Conservation (phyloP, 2,888 invertebrate species). For the Watsonalla cultraria region DNA sequence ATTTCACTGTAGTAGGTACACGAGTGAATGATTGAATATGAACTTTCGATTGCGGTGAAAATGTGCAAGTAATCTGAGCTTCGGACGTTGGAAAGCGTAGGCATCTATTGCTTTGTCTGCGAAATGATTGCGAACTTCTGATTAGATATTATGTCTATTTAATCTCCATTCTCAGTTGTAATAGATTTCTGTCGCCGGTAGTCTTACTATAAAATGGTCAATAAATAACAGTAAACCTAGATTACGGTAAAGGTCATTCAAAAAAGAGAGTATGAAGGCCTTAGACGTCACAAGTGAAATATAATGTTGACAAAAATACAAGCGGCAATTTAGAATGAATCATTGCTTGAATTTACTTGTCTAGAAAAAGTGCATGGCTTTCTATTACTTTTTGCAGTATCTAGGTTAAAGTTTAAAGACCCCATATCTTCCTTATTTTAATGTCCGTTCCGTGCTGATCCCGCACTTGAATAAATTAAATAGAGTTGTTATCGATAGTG, state of each 20-base stretch:
- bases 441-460: constrained; percentile 1
- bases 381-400: constrained; percentile 1
- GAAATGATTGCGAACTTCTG: constrained; percentile 29
- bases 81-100: constrained; percentile 29
- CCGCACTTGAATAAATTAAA: not conserved
- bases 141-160: constrained; percentile 22
- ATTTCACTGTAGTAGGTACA: constrained; percentile 35
- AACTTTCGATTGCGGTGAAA: constrained; percentile 50
- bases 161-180: constrained; percentile 7
- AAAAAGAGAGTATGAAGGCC: not conserved
- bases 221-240: constrained; percentile 1
- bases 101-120: constrained; percentile 23
- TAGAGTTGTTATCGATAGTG: not conserved
- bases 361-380: not conserved
- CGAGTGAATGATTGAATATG: constrained; percentile 51
- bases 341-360: constrained; percentile 1
- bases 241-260: not conserved
- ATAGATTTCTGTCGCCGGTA: constrained; percentile 2
- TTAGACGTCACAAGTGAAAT: not conserved
- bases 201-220: constrained; percentile 2
- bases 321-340: not conserved
- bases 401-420: constrained; percentile 1
- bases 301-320: not conserved
- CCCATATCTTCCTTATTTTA: constrained; percentile 2
- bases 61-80: constrained; percentile 33